phyloP scores from a whole-genome alignment of 2,888 invertebrate species.

The Hedya salicella region DNA sequence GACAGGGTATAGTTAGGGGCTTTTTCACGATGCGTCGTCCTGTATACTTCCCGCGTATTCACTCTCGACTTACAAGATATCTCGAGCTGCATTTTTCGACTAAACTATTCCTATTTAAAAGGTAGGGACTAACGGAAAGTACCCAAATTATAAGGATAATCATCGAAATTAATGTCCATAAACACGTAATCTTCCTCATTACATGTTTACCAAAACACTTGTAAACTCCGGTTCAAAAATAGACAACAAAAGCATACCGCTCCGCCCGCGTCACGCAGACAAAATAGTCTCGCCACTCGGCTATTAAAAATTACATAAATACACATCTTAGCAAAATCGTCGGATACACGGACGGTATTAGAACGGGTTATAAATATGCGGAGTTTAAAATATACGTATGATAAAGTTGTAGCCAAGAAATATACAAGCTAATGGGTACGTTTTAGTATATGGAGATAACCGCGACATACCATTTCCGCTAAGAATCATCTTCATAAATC shows the following conservation, averaged over 20 bases:
- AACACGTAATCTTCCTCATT: background rate
- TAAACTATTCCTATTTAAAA: no score
- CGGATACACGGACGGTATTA: no score
- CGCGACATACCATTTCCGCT: background rate
- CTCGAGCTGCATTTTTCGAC: no score
- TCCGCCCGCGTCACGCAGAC: conserved; percentile 16
- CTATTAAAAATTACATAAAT: conserved; percentile 36
- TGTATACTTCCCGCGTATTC: no score
- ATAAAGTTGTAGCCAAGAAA: background rate
- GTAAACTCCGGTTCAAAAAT: conserved; percentile 8
- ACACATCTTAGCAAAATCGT: conserved; percentile 18
- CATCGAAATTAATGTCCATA: conserved; percentile 2
- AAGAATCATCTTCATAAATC: no score
- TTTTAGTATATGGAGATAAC: background rate
- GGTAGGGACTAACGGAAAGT: no score
- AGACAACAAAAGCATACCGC: conserved; percentile 33
- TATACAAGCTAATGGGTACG: background rate
- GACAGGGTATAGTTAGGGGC: no score
- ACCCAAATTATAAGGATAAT: no score
- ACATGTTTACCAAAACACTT: background rate
- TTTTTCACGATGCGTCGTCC: no score
- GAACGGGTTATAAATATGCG: background rate
- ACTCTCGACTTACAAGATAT: no score
- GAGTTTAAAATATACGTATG: background rate
- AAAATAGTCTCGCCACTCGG: conserved; percentile 27